Percentiles rank a stretch among this genome's conserved stretches.
These are phyloP conservation scores for Corythornis madagascariensis DNA, from an alignment of 2,113 vertebrate genomes.

Conservation along the genomic window DNA sequence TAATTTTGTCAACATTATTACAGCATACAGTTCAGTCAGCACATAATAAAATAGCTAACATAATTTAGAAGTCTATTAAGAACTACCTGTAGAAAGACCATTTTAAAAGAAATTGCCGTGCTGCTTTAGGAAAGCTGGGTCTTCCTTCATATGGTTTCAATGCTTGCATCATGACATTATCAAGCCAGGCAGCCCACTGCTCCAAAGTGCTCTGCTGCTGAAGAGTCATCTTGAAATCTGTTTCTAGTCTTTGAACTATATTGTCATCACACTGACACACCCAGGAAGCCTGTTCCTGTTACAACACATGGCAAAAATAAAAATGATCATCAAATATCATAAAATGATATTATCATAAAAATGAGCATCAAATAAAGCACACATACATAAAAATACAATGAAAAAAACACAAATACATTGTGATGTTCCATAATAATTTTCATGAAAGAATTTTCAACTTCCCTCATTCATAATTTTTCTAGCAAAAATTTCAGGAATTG, in stretches of 20 bases:
- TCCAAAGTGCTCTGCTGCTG: constrained; percentile 84
- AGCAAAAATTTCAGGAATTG: not conserved
- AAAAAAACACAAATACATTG: not conserved
- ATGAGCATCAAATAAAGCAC: not conserved
- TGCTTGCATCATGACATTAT: constrained; percentile 83
- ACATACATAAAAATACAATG: not conserved
- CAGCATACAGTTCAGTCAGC: not conserved
- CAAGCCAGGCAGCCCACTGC: constrained; percentile 83
- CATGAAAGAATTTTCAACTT: not conserved
- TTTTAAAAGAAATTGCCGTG: constrained; percentile 80
- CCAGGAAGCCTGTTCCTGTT: constrained; percentile 84
- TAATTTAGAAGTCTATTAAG: not conserved
- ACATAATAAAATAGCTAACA: not conserved
- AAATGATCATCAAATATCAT: not conserved
- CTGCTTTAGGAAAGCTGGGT: constrained; percentile 81
- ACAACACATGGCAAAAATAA: constrained; percentile 34
- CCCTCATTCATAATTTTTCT: not conserved
- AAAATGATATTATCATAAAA: not conserved
- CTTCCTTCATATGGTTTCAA: constrained; percentile 82
- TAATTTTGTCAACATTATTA: constrained; percentile 6
- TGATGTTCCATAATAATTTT: not conserved
- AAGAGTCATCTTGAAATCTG: constrained; percentile 84
- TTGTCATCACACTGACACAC: constrained; percentile 84
- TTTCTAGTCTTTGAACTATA: constrained; percentile 82
- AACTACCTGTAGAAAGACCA: constrained; percentile 60